These are phyloP conservation scores for Enteromius paludinosus DNA, from an alignment of 2,797 vertebrate genomes.

Conservation along the genomic window DNA sequence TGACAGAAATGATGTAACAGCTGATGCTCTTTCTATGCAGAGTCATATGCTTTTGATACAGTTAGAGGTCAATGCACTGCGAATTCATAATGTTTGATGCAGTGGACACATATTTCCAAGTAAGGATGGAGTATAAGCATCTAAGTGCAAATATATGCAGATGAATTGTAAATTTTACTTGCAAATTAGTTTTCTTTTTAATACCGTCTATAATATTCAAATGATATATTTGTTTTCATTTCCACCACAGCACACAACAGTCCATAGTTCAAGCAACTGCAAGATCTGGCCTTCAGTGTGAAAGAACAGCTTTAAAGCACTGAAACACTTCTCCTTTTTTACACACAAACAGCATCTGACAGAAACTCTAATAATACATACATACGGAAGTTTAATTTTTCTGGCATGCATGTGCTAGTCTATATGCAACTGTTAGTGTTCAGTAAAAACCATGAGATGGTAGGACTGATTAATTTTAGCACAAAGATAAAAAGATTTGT, in stretches of 20 bases:
- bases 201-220: slow-evolving; percentile 22
- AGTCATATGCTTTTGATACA: background rate
- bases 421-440: background rate
- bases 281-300: slow-evolving; percentile 4
- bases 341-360: background rate
- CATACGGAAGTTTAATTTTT: background rate
- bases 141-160: background rate
- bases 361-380: slow-evolving; percentile 23
- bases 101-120: background rate
- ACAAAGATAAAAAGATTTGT: background rate
- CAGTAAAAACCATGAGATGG: background rate
- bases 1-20: background rate
- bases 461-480: background rate
- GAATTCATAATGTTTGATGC: background rate
- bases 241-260: background rate
- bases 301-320: slow-evolving; percentile 2
- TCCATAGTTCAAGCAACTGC: background rate
- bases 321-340: slow-evolving; percentile 19
- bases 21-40: background rate
- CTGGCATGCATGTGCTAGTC: background rate
- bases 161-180: slow-evolving; percentile 15
- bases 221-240: slow-evolving; percentile 17
- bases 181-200: slow-evolving; percentile 12
- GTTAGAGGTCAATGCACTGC: background rate
- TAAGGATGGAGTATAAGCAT: background rate